Base-by-base conservation (phyloP, 2,888 invertebrate species). In the Plusia festucae region DNA sequence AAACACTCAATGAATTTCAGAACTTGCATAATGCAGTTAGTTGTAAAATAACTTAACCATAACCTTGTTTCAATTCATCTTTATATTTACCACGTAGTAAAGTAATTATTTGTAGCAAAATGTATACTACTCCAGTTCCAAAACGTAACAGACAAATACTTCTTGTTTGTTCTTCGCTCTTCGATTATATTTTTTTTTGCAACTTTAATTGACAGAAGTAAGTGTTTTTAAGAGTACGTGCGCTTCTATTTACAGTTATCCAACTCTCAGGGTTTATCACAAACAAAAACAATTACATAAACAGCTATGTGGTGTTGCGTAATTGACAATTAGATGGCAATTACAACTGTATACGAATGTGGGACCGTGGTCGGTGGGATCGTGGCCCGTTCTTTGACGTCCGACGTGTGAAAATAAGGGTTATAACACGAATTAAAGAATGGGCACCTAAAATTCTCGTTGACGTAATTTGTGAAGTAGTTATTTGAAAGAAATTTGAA, bases 261-360 rank as follows among this genome's bases (percentile, higher is more conserved):
- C 57, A 71, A 57, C 73, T 75, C 70, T 59, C 71, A 78, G 65
- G 63, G 71, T 62, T 77, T 75, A 78, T 78, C 73, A 76, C 78
- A 79, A 79, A 78, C 74, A 79, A 82, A 84, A 84, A 86, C 85
- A 88, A 88, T 88, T 89, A 89, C 83, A 85, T 88, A 88, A 86
- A 90, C 87, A 88, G 88, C 88, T 87, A 88, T 82, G 82, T 84
- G 80, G 78, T 79, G 84, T 91, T 91, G 85, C 90, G 87, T 86
- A 90, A 91, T 85, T 82, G 76, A 68, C 85, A 88, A 90, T 90
- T 90, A 90, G 76, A 67, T 68, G 53, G 83, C 86, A 90, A 90
- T 91, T 92, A 91, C 84, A 90, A 88, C 90, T 88, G 90, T 90
- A 87, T 83, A 81, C 77, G 78, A 80, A 82, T 88, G 86, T 88